These are phyloP conservation scores for Chrysopilus asiliformis DNA, from an alignment of 2,888 invertebrate species.

Conservation along the genomic window DNA sequence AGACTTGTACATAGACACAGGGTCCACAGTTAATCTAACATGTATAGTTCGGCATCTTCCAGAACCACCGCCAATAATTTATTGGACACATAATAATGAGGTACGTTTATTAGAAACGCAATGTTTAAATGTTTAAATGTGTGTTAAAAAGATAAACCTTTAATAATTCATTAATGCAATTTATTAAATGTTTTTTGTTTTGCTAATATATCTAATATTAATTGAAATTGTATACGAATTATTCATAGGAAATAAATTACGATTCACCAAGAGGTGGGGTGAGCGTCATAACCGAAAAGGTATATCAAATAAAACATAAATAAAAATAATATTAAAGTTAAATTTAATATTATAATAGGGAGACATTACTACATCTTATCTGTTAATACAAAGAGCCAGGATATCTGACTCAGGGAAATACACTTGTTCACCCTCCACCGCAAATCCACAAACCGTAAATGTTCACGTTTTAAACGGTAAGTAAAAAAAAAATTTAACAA, in stretches of 20 bases:
- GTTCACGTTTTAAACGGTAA: conserved; percentile 78
- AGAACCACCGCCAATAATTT: conserved; percentile 73
- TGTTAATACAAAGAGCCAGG: conserved; percentile 64
- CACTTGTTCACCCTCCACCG: conserved; percentile 74
- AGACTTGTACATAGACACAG: conserved; percentile 66
- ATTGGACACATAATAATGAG: conserved; percentile 79
- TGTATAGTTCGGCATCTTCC: conserved; percentile 75
- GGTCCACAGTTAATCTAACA: conserved; percentile 67
- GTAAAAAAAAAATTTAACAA: too few species aligned
- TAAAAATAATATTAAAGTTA: too few species aligned
- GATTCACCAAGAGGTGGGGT: conserved; percentile 78
- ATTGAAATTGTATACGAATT: too few species aligned
- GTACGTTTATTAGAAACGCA: conserved; percentile 34
- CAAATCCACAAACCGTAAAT: conserved; percentile 67
- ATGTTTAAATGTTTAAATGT: too few species aligned
- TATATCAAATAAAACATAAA: too few species aligned
- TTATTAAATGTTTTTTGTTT: too few species aligned
- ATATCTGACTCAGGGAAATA: conserved; percentile 70
- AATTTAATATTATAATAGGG: too few species aligned
- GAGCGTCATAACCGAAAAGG: conserved; percentile 79
- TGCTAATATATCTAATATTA: too few species aligned
- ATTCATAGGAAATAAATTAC: conserved; percentile 87
- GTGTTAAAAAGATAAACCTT: too few species aligned
- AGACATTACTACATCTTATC: conserved; percentile 71
- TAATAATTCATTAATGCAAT: too few species aligned